phyloP scores from a whole-genome alignment of 2,113 vertebrate species.

The Mionectes macconnelli region DNA sequence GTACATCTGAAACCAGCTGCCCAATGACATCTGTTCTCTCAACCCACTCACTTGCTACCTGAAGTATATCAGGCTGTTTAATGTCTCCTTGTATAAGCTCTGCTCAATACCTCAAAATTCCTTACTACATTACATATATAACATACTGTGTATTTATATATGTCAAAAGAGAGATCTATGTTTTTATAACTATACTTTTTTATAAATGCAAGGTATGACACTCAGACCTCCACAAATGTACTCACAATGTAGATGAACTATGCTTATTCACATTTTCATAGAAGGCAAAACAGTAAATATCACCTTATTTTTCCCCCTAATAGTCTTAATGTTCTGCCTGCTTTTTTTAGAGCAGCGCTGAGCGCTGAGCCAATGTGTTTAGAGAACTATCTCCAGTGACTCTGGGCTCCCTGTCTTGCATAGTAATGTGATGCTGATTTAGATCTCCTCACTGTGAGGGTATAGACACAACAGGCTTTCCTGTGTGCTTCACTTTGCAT shows the following conservation, averaged over 20 bases:
- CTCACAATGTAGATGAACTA: background rate
- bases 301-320: fast-evolving
- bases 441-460: background rate
- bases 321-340: background rate
- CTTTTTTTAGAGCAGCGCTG: background rate
- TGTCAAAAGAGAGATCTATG: background rate
- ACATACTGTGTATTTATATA: background rate
- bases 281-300: background rate
- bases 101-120: background rate
- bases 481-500: background rate
- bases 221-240: background rate
- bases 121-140: background rate
- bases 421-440: background rate
- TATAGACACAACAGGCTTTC: background rate
- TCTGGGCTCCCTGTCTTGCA: background rate
- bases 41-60: background rate
- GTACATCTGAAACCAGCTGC: background rate
- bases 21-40: background rate
- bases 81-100: background rate
- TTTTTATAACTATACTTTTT: background rate
- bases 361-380: background rate
- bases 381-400: background rate
- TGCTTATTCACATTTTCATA: background rate
- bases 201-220: background rate
- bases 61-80: background rate